Evolutionary conservation across 2,113 vertebrate species (phyloP).

Genomic region (Aegithalos caudatus): DNA sequence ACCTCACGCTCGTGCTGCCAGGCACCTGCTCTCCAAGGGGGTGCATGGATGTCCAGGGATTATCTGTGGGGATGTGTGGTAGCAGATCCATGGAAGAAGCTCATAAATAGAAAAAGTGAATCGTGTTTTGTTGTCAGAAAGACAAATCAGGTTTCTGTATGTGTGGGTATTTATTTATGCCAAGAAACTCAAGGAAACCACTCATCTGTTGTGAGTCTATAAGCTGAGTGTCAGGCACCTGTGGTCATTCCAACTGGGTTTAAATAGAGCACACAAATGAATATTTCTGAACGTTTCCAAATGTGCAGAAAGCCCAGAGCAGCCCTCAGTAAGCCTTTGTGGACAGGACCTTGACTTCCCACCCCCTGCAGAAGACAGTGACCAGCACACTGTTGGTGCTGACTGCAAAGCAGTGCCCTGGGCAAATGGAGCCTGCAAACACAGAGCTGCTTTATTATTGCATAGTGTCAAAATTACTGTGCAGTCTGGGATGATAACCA

Average conservation of each 20-base stretch:
- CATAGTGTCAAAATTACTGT: not conserved
- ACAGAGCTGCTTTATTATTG: not conserved
- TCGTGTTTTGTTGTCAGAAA: not conserved
- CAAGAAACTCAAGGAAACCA: not conserved
- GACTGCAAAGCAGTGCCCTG: not conserved
- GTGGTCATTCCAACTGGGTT: not conserved
- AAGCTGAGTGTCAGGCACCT: not conserved
- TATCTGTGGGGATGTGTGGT: not conserved
- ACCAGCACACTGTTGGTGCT: not conserved
- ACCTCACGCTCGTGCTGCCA: not conserved
- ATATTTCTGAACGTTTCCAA: not conserved
- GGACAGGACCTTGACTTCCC: not conserved
- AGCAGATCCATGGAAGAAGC: not conserved
- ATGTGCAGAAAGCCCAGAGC: not conserved
- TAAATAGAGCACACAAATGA: not conserved
- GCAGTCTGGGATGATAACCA: conserved; percentile 7
- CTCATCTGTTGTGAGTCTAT: rapidly evolving
- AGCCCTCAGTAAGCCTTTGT: not conserved
- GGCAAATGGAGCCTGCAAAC: not conserved
- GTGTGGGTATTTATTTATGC: not conserved
- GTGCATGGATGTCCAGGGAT: not conserved
- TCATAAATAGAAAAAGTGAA: not conserved
- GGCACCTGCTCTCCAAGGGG: not conserved
- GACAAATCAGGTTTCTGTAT: not conserved
- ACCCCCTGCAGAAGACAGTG: not conserved